phyloP scores from a whole-genome alignment of 2,888 invertebrate species.

The Dilophus febrilis region DNA sequence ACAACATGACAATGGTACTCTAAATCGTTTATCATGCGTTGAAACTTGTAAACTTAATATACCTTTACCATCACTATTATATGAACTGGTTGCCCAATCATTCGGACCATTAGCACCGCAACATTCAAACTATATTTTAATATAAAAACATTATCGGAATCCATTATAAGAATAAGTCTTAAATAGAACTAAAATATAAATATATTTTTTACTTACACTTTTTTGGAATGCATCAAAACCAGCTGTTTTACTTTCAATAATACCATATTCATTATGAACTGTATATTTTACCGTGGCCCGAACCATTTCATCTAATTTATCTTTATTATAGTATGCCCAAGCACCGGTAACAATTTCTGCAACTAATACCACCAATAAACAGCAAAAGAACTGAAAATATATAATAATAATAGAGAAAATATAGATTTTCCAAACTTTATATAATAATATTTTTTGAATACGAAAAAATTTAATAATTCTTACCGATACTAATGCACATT shows the following conservation, averaged over 20 bases:
- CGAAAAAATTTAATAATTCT: slow-evolving; percentile 21
- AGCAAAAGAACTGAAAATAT: slow-evolving; percentile 50
- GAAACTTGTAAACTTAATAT: slow-evolving; percentile 34
- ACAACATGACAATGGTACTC: slow-evolving; percentile 43
- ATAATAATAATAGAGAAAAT: neutral
- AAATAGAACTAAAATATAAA: neutral
- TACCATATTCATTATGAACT: slow-evolving; percentile 44
- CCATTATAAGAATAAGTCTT: neutral
- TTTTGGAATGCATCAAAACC: slow-evolving; percentile 51
- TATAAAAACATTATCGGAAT: slow-evolving; percentile 4
- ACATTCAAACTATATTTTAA: slow-evolving; percentile 44
- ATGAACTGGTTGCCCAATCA: slow-evolving; percentile 53
- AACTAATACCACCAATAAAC: slow-evolving; percentile 58
- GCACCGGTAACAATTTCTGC: slow-evolving; percentile 61
- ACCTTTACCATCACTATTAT: slow-evolving; percentile 33
- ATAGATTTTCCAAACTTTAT: neutral
- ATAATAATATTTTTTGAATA: slow-evolving; percentile 7
- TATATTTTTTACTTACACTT: slow-evolving; percentile 30
- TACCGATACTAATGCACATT: slow-evolving; percentile 58
- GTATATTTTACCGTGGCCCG: slow-evolving; percentile 42
- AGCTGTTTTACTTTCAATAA: slow-evolving; percentile 35
- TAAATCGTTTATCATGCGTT: slow-evolving; percentile 34
- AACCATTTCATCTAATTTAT: slow-evolving; percentile 45
- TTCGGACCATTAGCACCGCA: slow-evolving; percentile 57
- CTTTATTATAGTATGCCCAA: slow-evolving; percentile 57